Evolutionary conservation across 1,140 invertebrate species (phyloP).

Genomic region (Drosophila ohnishii): DNA sequence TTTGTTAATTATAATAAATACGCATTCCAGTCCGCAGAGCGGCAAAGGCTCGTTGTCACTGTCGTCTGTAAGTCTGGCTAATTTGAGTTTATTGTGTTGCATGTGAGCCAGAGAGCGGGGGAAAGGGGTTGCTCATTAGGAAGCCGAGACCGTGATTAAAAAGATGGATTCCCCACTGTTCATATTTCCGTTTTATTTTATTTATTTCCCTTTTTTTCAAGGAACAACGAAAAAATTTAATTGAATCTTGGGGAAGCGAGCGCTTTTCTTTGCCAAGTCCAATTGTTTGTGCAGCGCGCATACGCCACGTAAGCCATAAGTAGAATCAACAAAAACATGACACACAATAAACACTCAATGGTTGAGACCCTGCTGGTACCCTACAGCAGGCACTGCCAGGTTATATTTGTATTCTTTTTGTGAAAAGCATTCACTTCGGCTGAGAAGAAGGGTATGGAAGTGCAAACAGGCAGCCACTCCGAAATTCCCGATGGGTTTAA

Average conservation of each 20-base stretch:
- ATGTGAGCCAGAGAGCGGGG: constrained; percentile 13
- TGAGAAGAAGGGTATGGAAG: no score
- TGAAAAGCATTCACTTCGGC: neutral
- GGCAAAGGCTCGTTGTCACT: constrained; percentile 44
- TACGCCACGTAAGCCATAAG: constrained; percentile 54
- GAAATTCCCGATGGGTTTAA: constrained; percentile 56
- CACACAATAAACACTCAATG: neutral
- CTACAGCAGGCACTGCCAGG: neutral
- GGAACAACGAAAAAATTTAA: constrained; percentile 34
- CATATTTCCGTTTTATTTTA: neutral
- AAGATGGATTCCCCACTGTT: constrained; percentile 7
- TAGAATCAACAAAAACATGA: constrained; percentile 5
- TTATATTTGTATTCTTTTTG: neutral
- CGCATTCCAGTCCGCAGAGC: constrained; percentile 26
- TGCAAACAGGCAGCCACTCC: constrained; percentile 6
- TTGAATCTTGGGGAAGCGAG: constrained; percentile 37
- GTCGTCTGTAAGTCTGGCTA: constrained; percentile 51
- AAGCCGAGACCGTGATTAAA: constrained; percentile 6
- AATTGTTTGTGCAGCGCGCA: constrained; percentile 49
- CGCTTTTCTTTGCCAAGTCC: neutral
- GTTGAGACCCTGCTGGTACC: neutral
- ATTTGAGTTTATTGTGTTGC: constrained; percentile 66
- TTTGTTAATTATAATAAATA: constrained; percentile 77
- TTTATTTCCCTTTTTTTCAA: neutral
- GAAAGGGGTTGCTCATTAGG: constrained; percentile 28